Conservation (phyloP, 92 coral and sea anemone genomes). For the Epizoanthus fatuus region DNA sequence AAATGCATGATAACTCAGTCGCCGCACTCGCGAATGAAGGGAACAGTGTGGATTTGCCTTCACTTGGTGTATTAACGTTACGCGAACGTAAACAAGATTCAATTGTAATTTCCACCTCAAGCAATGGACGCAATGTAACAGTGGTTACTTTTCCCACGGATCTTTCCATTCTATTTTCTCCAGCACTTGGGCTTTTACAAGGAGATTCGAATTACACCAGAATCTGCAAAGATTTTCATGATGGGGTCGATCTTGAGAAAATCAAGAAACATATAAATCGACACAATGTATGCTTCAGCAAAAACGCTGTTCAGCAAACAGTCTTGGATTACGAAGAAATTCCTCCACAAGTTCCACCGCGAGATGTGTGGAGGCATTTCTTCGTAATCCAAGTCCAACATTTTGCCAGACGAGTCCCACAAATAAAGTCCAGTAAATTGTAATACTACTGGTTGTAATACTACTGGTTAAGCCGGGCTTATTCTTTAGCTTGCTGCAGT, state of each 20-base stretch:
- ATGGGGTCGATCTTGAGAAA: slow-evolving; percentile 42
- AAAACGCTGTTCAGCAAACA: not conserved
- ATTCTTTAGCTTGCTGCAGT: too few species aligned
- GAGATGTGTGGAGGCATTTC: too few species aligned
- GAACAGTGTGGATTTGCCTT: slow-evolving; percentile 4
- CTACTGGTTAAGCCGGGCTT: too few species aligned
- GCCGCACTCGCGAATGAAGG: not conserved
- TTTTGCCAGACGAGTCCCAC: too few species aligned
- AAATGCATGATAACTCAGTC: not conserved
- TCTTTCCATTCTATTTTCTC: slow-evolving; percentile 25
- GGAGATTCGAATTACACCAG: slow-evolving; percentile 36
- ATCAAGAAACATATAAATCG: not conserved
- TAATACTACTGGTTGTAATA: too few species aligned
- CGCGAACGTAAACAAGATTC: slow-evolving; percentile 16
- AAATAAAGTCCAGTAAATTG: too few species aligned
- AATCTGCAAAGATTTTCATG: slow-evolving; percentile 41
- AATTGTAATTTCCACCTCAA: slow-evolving; percentile 24
- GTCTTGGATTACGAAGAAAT: slow-evolving; percentile 20
- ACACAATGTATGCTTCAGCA: slow-evolving; percentile 6
- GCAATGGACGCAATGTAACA: slow-evolving; percentile 33
- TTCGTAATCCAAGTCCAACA: too few species aligned
- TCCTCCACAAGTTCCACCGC: slow-evolving; percentile 23
- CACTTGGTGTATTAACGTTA: slow-evolving; percentile 24
- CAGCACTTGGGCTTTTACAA: slow-evolving; percentile 24
- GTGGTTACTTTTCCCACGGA: slow-evolving; percentile 34